Percentiles rank a stretch among this genome's conserved stretches.
Evolutionary conservation across 2,888 invertebrate species (phyloP).

Genomic region (Shargacucullia verbasci): DNA sequence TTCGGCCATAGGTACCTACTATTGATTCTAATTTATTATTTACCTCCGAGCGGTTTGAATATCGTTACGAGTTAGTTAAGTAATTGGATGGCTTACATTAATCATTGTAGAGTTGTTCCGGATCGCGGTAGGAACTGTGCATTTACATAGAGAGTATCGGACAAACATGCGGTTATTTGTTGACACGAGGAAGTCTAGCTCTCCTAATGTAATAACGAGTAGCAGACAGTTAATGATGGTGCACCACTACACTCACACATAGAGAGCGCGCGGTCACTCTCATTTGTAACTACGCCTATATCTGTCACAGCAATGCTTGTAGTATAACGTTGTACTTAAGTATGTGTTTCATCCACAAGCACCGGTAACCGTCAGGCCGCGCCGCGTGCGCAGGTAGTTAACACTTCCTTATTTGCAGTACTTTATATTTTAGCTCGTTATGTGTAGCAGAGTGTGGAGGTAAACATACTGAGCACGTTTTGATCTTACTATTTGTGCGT

Average conservation of each 20-base stretch:
- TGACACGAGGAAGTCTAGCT: no score
- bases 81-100: background rate
- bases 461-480: slow-evolving; percentile 16
- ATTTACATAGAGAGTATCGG: background rate
- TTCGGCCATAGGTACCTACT: no score
- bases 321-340: no score
- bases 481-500: background rate
- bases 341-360: no score
- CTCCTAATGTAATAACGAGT: background rate
- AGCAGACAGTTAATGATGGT: background rate
- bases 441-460: slow-evolving; percentile 25
- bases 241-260: background rate
- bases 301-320: no score
- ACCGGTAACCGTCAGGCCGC: no score
- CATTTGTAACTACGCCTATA: no score
- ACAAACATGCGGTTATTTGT: background rate
- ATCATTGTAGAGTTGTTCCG: background rate
- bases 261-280: no score
- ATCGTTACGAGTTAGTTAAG: no score
- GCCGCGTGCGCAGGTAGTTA: slow-evolving; percentile 10
- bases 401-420: slow-evolving; percentile 9
- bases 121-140: background rate
- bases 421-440: slow-evolving; percentile 12
- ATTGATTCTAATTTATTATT: no score
- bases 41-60: no score